A percentile compares a stretch with the other conserved stretches of the same genome.
Evolutionary conservation across 2,797 vertebrate species (phyloP).

Genomic region (Leptodactylus fallax): DNA sequence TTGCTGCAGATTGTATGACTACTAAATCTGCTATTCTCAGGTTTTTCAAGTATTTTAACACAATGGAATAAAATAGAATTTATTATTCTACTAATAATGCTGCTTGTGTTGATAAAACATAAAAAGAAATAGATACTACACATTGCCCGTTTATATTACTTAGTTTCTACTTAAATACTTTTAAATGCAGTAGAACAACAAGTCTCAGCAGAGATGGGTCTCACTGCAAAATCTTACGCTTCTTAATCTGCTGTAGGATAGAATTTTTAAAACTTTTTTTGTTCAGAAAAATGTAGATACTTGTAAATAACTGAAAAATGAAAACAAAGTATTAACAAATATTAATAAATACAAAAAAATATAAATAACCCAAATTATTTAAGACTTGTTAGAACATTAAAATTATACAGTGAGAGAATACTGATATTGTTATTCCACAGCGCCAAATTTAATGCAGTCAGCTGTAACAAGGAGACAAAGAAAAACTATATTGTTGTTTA

Average conservation of each 20-base stretch:
- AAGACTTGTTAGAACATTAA: too few relatives aligned
- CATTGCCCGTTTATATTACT: too few relatives aligned
- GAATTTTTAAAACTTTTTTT: not conserved
- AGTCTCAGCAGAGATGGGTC: not conserved
- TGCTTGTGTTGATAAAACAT: not conserved
- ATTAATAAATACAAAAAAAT: not conserved
- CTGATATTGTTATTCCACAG: too few relatives aligned
- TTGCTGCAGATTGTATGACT: too few relatives aligned
- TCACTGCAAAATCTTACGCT: not conserved
- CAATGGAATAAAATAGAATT: not conserved
- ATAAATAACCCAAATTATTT: too few relatives aligned
- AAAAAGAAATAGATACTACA: not conserved
- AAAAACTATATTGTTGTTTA: too few relatives aligned
- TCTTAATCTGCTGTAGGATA: not conserved
- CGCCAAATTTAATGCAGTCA: too few relatives aligned
- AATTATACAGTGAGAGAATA: too few relatives aligned
- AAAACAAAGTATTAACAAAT: not conserved
- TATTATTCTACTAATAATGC: not conserved
- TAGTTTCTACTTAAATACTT: too few relatives aligned
- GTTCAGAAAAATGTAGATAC: not conserved
- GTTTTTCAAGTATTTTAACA: too few relatives aligned
- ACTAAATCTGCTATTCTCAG: not conserved
- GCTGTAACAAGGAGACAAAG: too few relatives aligned
- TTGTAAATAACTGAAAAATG: not conserved
- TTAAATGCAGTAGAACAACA: not conserved